Percentiles rank a stretch among this genome's conserved stretches.
phyloP scores from a whole-genome alignment of 1,140 invertebrate species.

The Rhyacophila brunnea region DNA sequence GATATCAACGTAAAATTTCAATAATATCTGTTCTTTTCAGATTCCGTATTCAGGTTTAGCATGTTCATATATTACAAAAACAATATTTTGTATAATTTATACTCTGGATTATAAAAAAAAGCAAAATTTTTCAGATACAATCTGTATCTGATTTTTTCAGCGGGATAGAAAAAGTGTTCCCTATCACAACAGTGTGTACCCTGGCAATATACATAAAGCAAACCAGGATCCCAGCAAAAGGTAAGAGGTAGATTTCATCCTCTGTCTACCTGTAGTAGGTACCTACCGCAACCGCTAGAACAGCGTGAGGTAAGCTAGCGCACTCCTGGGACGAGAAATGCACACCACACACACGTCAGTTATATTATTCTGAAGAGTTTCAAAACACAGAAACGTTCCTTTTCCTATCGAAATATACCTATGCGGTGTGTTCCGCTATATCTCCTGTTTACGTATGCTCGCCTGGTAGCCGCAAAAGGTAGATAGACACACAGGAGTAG shows the following conservation, averaged over 20 bases:
- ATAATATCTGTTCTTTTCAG: too few relatives aligned
- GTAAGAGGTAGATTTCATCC: constrained; percentile 17
- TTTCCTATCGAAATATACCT: constrained; percentile 1
- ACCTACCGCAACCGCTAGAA: constrained; percentile 7
- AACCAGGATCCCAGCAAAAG: constrained; percentile 12
- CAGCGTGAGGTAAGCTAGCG: constrained; percentile 9
- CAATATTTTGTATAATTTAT: too few relatives aligned
- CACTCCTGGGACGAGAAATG: constrained; percentile 23
- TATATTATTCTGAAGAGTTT: constrained; percentile 24
- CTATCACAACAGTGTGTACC: neutral
- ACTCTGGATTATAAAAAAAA: too few relatives aligned
- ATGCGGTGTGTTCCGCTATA: neutral
- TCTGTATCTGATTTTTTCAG: too few relatives aligned
- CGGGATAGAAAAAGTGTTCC: too few relatives aligned
- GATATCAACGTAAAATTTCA: too few relatives aligned
- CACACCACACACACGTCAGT: constrained; percentile 25
- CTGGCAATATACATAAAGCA: constrained; percentile 14
- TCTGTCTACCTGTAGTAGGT: neutral
- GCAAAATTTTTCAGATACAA: too few relatives aligned
- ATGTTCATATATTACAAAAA: too few relatives aligned
- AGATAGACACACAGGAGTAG: too few relatives aligned
- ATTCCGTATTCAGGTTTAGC: too few relatives aligned
- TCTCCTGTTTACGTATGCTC: constrained; percentile 17
- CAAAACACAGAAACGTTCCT: constrained; percentile 1
- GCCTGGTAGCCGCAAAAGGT: constrained; percentile 11